A percentile compares a stretch with the other conserved stretches of the same genome.
Evolutionary conservation across 2,888 invertebrate species (phyloP).

Genomic region (Phymatocera aterrima): DNA sequence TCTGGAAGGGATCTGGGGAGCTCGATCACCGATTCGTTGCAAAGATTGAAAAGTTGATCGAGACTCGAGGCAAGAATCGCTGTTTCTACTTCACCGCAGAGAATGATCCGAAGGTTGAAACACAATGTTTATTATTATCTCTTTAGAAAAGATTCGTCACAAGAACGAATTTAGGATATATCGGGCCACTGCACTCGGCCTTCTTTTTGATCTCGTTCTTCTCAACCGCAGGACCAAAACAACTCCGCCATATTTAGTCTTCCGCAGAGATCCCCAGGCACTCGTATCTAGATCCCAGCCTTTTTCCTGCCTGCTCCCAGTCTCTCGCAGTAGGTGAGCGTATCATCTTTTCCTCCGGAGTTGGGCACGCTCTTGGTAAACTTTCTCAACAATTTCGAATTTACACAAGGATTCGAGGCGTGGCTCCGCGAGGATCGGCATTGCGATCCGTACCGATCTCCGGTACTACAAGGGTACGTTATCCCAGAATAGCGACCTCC

Average conservation of each 20-base stretch:
- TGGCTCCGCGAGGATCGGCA: not conserved
- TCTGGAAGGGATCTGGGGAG: not conserved
- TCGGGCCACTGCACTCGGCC: constrained; percentile 17
- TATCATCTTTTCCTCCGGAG: too few relatives aligned
- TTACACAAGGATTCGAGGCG: not conserved
- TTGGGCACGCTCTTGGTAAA: not conserved
- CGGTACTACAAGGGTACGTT: not conserved
- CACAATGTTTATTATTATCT: constrained; percentile 24
- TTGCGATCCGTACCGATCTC: not conserved
- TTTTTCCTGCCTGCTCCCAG: not conserved
- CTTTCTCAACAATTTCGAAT: not conserved
- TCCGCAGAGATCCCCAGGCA: not conserved
- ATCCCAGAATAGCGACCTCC: not conserved
- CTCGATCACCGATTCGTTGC: not conserved
- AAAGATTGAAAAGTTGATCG: not conserved
- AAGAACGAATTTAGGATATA: constrained; percentile 25
- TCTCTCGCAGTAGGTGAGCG: too few relatives aligned
- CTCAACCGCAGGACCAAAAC: not conserved
- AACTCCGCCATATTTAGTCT: constrained; percentile 3
- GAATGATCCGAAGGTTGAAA: constrained; percentile 8
- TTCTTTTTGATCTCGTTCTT: constrained; percentile 4
- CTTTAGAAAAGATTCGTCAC: constrained; percentile 26
- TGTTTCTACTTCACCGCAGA: constrained; percentile 25
- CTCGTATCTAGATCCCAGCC: not conserved
- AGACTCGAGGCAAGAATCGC: not conserved